Percentiles rank a stretch among this genome's conserved stretches.
Evolutionary conservation across 2,888 invertebrate genomes (phyloP).

Genomic region (Brachyopa scutellaris): DNA sequence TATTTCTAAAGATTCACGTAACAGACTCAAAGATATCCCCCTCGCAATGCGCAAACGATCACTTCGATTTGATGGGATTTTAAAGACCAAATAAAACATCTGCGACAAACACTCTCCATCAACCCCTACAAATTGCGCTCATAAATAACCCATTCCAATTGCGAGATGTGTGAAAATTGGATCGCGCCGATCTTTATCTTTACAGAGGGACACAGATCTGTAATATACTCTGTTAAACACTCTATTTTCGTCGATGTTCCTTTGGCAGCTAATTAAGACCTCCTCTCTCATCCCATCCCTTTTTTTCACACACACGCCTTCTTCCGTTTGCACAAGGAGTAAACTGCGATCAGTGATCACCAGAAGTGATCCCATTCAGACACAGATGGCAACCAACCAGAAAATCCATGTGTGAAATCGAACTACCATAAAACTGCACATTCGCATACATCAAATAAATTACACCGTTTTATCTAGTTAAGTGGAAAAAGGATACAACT

Average conservation of each 20-base stretch:
- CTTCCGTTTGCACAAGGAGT: constrained; percentile 39
- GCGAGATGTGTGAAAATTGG: constrained; percentile 66
- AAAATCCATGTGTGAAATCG: constrained; percentile 33
- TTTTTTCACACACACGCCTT: constrained; percentile 53
- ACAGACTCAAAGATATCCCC: too few species aligned
- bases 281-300: constrained; percentile 56
- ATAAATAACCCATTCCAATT: constrained; percentile 70
- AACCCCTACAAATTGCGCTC: constrained; percentile 69
- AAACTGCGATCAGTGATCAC: constrained; percentile 28
- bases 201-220: constrained; percentile 26
- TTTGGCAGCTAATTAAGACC: constrained; percentile 66
- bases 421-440: not conserved
- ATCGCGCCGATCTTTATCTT: constrained; percentile 61
- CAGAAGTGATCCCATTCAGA: constrained; percentile 35
- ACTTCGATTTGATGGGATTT: constrained; percentile 46
- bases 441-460: constrained; percentile 26
- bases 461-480: constrained; percentile 42
- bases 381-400: constrained; percentile 57
- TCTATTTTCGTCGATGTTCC: constrained; percentile 10
- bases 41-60: too few species aligned
- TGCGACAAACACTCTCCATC: constrained; percentile 53
- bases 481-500: constrained; percentile 53
- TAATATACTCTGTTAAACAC: constrained; percentile 64
- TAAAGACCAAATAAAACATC: constrained; percentile 62
- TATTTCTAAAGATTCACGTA: too few species aligned